These are phyloP conservation scores for Eonycteris spelaea DNA, from an alignment of 2,113 vertebrate species.

Conservation along the genomic window DNA sequence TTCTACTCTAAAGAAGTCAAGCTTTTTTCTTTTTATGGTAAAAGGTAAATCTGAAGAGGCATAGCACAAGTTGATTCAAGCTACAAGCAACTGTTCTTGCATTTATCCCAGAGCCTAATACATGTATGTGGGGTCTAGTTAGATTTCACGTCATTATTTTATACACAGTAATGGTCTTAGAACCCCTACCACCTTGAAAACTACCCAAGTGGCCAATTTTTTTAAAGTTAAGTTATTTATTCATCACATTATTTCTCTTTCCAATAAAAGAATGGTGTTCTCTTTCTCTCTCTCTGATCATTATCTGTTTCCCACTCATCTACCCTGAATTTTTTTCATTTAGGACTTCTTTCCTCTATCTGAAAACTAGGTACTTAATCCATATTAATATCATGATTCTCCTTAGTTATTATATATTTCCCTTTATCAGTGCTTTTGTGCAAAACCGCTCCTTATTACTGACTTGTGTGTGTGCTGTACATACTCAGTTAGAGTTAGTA, in stretches of 20 bases:
- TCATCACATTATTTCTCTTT: neutral
- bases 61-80: neutral
- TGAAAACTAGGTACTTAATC: neutral
- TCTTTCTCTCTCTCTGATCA: neutral
- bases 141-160: neutral
- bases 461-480: neutral
- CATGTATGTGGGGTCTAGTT: neutral
- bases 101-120: neutral
- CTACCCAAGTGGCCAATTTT: neutral
- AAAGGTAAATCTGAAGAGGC: neutral
- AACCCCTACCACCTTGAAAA: neutral
- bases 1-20: neutral
- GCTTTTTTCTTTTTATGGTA: neutral
- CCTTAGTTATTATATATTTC: neutral
- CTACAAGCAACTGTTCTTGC: neutral
- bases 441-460: neutral
- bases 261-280: neutral
- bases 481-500: neutral
- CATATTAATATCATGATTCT: neutral
- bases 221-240: neutral
- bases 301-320: neutral
- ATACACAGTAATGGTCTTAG: neutral
- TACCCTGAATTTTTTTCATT: neutral
- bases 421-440: fast-evolving
- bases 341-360: neutral